Conservation (phyloP, 2,113 vertebrate species). For the Notarius lentiginosus region DNA sequence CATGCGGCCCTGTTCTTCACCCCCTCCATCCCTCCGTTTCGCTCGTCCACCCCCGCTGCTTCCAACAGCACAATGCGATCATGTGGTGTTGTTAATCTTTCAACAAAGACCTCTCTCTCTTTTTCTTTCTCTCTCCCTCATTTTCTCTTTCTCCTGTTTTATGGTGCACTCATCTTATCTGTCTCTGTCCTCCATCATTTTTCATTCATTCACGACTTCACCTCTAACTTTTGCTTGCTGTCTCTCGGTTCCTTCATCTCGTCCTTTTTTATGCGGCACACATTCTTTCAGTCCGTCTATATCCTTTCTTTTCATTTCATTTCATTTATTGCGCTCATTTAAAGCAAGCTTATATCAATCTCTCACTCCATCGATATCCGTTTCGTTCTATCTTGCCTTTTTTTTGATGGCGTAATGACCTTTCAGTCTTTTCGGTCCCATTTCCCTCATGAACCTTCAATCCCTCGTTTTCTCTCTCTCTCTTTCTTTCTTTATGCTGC, state of each 20-base stretch:
- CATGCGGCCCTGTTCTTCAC: conserved; percentile 63
- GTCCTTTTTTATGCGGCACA: conserved; percentile 2
- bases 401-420: not conserved
- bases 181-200: not conserved
- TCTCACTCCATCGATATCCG: not conserved
- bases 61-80: conserved; percentile 80
- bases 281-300: conserved; percentile 14
- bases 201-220: not conserved
- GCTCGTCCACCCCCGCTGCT: conserved; percentile 73
- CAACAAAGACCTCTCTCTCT: conserved; percentile 79
- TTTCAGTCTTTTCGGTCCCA: not conserved
- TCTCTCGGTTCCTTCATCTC: conserved; percentile 58
- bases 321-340: not conserved
- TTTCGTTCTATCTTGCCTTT: not conserved
- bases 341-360: not conserved
- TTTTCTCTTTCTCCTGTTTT: conserved; percentile 64
- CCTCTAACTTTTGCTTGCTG: conserved; percentile 46
- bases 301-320: not conserved
- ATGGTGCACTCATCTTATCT: conserved; percentile 6
- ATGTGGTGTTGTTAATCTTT: conserved; percentile 84
- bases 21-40: conserved; percentile 65
- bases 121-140: conserved; percentile 54
- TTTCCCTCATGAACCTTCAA: conserved; percentile 1
- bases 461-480: not conserved
- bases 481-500: not conserved